phyloP scores from a whole-genome alignment of 2,113 vertebrate genomes.

The Paramisgurnus dabryanus region DNA sequence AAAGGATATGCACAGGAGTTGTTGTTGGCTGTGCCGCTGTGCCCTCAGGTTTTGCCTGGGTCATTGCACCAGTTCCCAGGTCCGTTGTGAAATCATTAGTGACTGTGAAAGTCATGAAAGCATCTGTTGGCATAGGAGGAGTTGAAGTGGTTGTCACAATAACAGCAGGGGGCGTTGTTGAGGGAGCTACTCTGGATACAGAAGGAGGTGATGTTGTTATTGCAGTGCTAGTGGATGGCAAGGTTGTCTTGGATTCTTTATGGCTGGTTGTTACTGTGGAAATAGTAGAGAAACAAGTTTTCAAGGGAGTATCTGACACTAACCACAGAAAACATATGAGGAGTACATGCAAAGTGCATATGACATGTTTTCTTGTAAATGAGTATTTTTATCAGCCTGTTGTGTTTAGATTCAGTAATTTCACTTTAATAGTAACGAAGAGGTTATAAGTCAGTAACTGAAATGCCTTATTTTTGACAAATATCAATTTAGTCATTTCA shows the following conservation, averaged over 20 bases:
- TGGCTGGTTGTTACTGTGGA: neutral
- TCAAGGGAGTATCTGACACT: neutral
- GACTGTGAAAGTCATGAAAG: neutral
- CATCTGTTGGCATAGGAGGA: neutral
- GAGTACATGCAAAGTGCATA: no score
- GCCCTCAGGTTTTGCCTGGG: neutral
- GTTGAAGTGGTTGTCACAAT: neutral
- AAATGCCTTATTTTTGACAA: no score
- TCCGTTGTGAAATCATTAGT: constrained; percentile 16
- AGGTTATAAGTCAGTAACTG: no score
- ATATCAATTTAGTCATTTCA: no score
- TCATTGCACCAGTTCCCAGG: neutral
- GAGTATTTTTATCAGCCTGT: no score
- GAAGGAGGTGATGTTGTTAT: constrained; percentile 1
- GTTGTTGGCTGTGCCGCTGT: neutral
- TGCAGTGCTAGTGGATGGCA: neutral
- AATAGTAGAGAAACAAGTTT: neutral
- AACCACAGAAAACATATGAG: no score
- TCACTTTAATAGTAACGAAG: no score
- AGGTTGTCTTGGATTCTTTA: neutral
- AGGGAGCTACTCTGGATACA: constrained; percentile 5
- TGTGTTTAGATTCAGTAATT: no score
- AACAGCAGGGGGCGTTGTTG: neutral
- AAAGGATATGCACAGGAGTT: neutral
- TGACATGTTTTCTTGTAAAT: no score